Evolutionary conservation across 2,113 vertebrate genomes (phyloP).

Genomic region (Corynorhinus townsendii): DNA sequence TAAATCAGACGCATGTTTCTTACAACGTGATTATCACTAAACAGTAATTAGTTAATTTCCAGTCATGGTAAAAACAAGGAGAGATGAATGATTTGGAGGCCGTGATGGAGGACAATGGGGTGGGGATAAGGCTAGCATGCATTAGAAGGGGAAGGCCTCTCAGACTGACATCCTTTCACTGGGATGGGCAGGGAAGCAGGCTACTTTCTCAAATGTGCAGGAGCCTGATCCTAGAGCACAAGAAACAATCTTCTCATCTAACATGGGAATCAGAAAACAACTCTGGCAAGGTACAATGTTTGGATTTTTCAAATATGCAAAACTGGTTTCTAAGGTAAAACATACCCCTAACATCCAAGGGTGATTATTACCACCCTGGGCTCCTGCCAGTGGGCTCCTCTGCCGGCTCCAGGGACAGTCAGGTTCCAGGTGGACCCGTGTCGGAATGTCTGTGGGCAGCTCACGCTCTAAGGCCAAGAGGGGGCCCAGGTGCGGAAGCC

Average conservation of each 20-base stretch:
- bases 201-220: not conserved
- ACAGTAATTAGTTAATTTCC: not conserved
- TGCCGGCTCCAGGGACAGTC: no score
- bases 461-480: not conserved
- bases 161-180: not conserved
- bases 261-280: not conserved
- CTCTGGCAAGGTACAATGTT: not conserved
- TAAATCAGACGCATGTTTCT: no score
- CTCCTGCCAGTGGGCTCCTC: not conserved
- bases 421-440: rapidly evolving
- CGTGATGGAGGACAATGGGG: not conserved
- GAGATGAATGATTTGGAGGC: not conserved
- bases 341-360: not conserved
- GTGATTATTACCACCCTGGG: not conserved
- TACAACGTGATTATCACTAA: not conserved
- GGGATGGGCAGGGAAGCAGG: not conserved
- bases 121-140: not conserved
- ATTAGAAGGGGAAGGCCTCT: not conserved
- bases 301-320: not conserved
- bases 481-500: not conserved
- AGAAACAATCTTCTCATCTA: not conserved
- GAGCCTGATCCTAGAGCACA: not conserved
- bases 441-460: not conserved
- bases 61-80: not conserved
- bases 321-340: not conserved